phyloP scores from a whole-genome alignment of 1,140 invertebrate genomes.

The Zelostemma sp. region DNA sequence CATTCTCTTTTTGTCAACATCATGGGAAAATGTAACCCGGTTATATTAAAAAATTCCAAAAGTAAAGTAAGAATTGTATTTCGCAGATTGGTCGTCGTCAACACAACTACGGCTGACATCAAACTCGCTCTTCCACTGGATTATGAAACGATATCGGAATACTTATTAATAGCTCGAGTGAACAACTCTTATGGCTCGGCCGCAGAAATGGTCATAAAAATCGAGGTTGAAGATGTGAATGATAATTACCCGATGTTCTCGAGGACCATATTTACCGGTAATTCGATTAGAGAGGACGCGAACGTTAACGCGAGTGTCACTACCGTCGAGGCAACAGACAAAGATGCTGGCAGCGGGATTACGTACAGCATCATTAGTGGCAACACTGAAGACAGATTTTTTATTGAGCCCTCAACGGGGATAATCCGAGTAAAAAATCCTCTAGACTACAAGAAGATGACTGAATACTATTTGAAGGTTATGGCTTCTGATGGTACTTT shows the following conservation, averaged over 20 bases:
- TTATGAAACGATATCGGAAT: slow-evolving; percentile 86
- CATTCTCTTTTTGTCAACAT: too few relatives aligned
- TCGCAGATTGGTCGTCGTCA: not conserved
- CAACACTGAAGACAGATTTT: slow-evolving; percentile 82
- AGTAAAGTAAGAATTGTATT: too few relatives aligned
- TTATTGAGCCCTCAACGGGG: slow-evolving; percentile 83
- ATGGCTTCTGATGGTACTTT: slow-evolving; percentile 83
- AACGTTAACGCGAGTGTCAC: slow-evolving; percentile 85
- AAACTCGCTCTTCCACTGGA: slow-evolving; percentile 81
- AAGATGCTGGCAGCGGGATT: slow-evolving; percentile 85
- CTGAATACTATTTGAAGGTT: slow-evolving; percentile 82
- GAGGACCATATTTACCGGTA: slow-evolving; percentile 79
- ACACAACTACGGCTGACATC: slow-evolving; percentile 77
- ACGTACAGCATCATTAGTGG: slow-evolving; percentile 77
- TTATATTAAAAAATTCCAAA: too few relatives aligned
- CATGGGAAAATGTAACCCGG: not conserved
- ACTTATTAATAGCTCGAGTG: slow-evolving; percentile 85
- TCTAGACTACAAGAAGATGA: slow-evolving; percentile 87
- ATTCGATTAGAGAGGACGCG: slow-evolving; percentile 84
- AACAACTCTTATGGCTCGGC: slow-evolving; percentile 85
- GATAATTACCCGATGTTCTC: slow-evolving; percentile 81
- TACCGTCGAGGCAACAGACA: slow-evolving; percentile 84
- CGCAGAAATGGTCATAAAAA: slow-evolving; percentile 81
- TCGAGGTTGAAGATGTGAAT: slow-evolving; percentile 86
- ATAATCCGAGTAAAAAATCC: slow-evolving; percentile 81